These are phyloP conservation scores for Tetrao urogallus DNA, from an alignment of 2,113 vertebrate genomes.

Conservation along the genomic window DNA sequence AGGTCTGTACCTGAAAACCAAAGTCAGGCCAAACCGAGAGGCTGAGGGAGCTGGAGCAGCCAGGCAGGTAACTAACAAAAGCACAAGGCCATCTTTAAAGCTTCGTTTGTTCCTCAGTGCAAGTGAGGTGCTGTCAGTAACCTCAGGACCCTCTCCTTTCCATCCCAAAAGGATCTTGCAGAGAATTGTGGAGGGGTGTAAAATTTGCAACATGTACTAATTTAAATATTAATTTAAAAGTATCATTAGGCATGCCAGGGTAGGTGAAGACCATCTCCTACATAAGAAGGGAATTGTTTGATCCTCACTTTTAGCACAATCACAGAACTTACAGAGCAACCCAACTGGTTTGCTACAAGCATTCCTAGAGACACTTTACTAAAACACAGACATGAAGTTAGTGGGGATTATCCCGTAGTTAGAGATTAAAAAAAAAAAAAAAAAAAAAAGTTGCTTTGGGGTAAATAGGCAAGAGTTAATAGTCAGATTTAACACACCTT, in stretches of 20 bases:
- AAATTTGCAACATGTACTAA: not conserved
- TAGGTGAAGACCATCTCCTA: slow-evolving; percentile 47
- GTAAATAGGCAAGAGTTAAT: not conserved
- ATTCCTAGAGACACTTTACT: not conserved
- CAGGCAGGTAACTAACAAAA: not conserved
- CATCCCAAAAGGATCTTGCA: not conserved
- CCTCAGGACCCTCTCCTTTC: not conserved
- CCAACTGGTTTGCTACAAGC: not conserved
- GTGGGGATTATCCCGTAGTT: not conserved
- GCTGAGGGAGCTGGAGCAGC: not conserved
- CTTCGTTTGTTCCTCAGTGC: not conserved
- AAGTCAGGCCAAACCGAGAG: not conserved
- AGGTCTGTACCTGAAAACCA: not conserved
- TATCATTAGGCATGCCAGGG: not conserved
- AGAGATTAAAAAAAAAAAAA: accelerated
- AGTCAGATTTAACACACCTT: not conserved
- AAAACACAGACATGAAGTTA: not conserved
- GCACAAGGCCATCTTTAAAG: not conserved
- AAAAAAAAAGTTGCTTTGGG: not conserved
- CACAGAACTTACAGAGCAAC: not conserved
- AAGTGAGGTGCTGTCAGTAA: not conserved
- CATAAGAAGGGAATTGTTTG: not conserved
- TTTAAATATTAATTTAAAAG: not conserved
- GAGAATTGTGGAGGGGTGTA: not conserved
- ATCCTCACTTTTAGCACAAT: not conserved